These are phyloP conservation scores for Megathymus violae DNA, from an alignment of 1,140 invertebrate genomes.

Conservation along the genomic window DNA sequence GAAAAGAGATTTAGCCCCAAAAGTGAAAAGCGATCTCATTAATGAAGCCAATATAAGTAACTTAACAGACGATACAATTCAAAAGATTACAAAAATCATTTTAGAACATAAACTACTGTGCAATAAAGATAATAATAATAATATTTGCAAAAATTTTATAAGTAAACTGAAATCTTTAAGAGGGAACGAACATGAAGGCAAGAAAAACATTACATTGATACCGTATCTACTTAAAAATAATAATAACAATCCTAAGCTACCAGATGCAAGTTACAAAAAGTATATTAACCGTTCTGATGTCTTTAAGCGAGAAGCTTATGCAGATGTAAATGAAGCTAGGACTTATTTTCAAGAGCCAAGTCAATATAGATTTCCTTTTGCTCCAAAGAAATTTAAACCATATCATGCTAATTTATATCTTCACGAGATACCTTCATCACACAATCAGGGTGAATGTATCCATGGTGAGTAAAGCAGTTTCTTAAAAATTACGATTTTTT, in stretches of 20 bases:
- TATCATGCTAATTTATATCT: not conserved
- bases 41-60: slow-evolving; percentile 23
- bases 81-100: slow-evolving; percentile 61
- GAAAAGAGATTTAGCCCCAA: slow-evolving; percentile 29
- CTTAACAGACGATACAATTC: slow-evolving; percentile 51
- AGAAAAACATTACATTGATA: slow-evolving; percentile 25
- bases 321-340: not conserved
- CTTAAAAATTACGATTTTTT: too few relatives aligned
- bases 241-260: slow-evolving; percentile 19
- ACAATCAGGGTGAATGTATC: slow-evolving; percentile 14
- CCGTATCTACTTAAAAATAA: too few relatives aligned
- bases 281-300: slow-evolving; percentile 37
- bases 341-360: slow-evolving; percentile 5
- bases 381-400: slow-evolving; percentile 5
- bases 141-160: slow-evolving; percentile 61
- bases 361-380: slow-evolving; percentile 20
- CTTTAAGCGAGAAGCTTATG: slow-evolving; percentile 44
- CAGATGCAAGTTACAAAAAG: slow-evolving; percentile 33
- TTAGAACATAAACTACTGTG: slow-evolving; percentile 57
- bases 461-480: too few relatives aligned
- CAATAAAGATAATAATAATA: slow-evolving; percentile 49
- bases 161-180: slow-evolving; percentile 52
- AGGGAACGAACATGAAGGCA: slow-evolving; percentile 37
- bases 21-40: slow-evolving; percentile 19
- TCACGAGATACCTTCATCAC: not conserved